phyloP scores from a whole-genome alignment of 1,140 invertebrate genomes.

The Drosophila kohkoa region DNA sequence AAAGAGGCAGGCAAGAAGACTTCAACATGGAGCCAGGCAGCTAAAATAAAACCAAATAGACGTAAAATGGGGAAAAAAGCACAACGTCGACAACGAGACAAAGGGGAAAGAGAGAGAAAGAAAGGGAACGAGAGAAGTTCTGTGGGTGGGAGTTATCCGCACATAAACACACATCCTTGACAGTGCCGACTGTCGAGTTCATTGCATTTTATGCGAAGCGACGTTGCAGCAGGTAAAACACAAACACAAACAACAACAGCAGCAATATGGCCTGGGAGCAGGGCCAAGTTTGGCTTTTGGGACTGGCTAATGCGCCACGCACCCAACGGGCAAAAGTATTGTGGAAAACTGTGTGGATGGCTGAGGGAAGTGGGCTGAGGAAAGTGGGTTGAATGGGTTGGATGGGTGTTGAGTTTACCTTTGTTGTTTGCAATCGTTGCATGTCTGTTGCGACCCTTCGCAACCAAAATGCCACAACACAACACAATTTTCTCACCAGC shows the following conservation, averaged over 20 bases:
- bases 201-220: constrained; percentile 79
- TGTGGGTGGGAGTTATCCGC: constrained; percentile 10
- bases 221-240: constrained; percentile 80
- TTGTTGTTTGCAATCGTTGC: constrained; percentile 69
- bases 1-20: too few species aligned
- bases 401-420: constrained; percentile 26
- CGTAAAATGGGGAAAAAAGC: constrained; percentile 77
- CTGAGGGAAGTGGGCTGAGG: neutral
- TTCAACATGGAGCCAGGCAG: constrained; percentile 13
- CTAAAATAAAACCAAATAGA: constrained; percentile 78
- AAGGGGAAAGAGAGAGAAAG: neutral
- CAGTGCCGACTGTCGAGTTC: constrained; percentile 67
- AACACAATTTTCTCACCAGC: constrained; percentile 77
- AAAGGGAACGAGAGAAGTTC: neutral
- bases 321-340: constrained; percentile 28
- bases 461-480: constrained; percentile 76
- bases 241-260: constrained; percentile 63
- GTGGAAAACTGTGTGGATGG: neutral
- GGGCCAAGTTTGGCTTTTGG: constrained; percentile 47
- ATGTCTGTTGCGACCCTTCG: constrained; percentile 65
- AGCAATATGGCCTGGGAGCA: constrained; percentile 44
- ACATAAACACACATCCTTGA: constrained; percentile 43
- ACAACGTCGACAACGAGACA: constrained; percentile 37
- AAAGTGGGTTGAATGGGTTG: neutral
- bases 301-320: constrained; percentile 55